A percentile compares a stretch with the other conserved stretches of the same genome.
Conservation (phyloP, 2,113 vertebrate species). For the Brevimyrus niger region DNA sequence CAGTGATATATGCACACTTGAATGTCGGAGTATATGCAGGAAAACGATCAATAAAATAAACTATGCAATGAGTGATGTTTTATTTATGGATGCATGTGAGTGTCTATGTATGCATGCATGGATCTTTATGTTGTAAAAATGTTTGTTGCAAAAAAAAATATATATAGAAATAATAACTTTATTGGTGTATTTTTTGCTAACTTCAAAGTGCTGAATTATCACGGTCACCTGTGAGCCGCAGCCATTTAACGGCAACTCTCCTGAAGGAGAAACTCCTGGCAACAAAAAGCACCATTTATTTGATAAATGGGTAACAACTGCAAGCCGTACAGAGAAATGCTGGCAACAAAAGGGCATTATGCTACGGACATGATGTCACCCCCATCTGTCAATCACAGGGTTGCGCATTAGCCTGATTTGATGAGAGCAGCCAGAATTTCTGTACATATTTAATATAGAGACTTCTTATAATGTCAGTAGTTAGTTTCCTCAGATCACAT, state of each 20-base stretch:
- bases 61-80: background rate
- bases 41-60: background rate
- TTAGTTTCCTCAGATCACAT: constrained; percentile 19
- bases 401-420: constrained; percentile 35
- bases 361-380: constrained; percentile 33
- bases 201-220: background rate
- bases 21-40: background rate
- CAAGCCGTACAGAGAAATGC: constrained; percentile 20
- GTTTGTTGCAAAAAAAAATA: background rate
- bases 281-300: constrained; percentile 20
- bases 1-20: background rate
- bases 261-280: background rate
- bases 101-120: background rate
- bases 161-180: background rate
- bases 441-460: constrained; percentile 30
- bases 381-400: constrained; percentile 33
- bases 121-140: background rate
- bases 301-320: constrained; percentile 16
- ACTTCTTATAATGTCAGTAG: constrained; percentile 11
- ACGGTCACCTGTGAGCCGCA: background rate
- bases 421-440: constrained; percentile 30
- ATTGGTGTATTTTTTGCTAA: background rate
- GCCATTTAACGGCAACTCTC: background rate
- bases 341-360: constrained; percentile 10
- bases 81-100: background rate